phyloP scores from a whole-genome alignment of 2,113 vertebrate genomes.

The Chascanopsetta lugubris region DNA sequence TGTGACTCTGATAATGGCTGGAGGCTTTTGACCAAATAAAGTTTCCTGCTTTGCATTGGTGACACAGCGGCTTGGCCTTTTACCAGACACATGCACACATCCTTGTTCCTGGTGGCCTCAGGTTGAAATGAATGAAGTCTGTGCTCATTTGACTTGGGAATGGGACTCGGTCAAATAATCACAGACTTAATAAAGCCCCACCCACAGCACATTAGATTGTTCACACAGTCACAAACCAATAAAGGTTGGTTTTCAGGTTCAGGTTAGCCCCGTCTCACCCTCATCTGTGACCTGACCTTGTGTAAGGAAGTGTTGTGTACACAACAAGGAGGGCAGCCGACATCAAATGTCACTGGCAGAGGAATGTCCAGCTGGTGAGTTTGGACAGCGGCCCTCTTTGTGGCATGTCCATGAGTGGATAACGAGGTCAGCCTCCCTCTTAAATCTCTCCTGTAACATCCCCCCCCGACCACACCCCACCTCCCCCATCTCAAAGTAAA shows the following conservation, averaged over 20 bases:
- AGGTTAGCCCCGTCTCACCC: not conserved
- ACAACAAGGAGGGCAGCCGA: constrained; percentile 14
- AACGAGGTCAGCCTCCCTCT: constrained; percentile 4
- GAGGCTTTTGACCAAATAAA: not conserved
- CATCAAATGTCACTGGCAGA: constrained; percentile 10
- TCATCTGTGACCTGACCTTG: constrained; percentile 4
- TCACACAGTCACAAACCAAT: no score
- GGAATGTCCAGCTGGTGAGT: constrained; percentile 59
- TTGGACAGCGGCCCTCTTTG: constrained; percentile 29
- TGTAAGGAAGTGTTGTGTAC: constrained; percentile 13
- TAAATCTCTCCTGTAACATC: no score
- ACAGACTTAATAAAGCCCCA: no score
- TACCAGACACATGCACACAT: constrained; percentile 24
- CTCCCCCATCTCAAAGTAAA: no score
- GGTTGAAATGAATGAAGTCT: constrained; percentile 13
- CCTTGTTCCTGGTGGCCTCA: constrained; percentile 43
- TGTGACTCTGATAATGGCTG: not conserved
- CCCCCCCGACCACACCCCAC: no score
- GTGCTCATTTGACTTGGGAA: not conserved
- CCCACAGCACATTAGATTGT: no score
- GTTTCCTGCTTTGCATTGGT: not conserved
- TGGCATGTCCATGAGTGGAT: not conserved
- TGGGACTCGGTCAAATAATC: not conserved
- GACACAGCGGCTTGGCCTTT: not conserved
- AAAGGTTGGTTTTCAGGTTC: not conserved